Evolutionary conservation across 2,797 vertebrate genomes (phyloP).

Genomic region (Manis crassicaudata): DNA sequence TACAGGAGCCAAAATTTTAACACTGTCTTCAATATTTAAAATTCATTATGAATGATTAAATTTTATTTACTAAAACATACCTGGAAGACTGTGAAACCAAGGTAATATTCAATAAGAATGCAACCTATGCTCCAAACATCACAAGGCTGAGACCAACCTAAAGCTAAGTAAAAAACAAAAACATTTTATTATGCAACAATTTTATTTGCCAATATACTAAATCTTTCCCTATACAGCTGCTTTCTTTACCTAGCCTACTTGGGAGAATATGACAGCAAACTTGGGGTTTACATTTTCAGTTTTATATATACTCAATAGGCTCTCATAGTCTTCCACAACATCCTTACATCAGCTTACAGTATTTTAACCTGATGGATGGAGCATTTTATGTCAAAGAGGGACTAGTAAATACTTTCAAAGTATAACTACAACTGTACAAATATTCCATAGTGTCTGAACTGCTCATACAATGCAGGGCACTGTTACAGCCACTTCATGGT

Average conservation of each 20-base stretch:
- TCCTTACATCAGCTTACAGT: neutral
- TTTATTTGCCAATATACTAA: neutral
- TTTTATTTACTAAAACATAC: slow-evolving; percentile 77
- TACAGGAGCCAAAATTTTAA: neutral
- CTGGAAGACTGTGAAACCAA: slow-evolving; percentile 94
- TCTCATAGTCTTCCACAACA: neutral
- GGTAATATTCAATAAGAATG: slow-evolving; percentile 94
- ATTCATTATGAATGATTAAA: slow-evolving; percentile 21
- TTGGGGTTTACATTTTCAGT: neutral
- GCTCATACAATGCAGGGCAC: neutral
- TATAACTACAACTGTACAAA: neutral
- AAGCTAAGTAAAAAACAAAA: slow-evolving; percentile 85
- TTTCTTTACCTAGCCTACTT: neutral
- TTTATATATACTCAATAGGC: neutral
- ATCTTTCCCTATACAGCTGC: neutral
- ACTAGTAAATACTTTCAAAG: neutral
- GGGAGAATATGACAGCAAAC: neutral
- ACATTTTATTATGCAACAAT: slow-evolving; percentile 29
- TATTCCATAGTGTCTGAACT: neutral
- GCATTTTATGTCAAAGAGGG: neutral
- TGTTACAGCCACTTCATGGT: neutral
- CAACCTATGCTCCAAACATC: slow-evolving; percentile 95
- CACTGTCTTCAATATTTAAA: slow-evolving; percentile 22
- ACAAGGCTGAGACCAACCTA: slow-evolving; percentile 93
- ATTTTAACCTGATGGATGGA: neutral